Evolutionary conservation across 2,113 vertebrate genomes (phyloP).

Genomic region (Bambusicola thoracicus): DNA sequence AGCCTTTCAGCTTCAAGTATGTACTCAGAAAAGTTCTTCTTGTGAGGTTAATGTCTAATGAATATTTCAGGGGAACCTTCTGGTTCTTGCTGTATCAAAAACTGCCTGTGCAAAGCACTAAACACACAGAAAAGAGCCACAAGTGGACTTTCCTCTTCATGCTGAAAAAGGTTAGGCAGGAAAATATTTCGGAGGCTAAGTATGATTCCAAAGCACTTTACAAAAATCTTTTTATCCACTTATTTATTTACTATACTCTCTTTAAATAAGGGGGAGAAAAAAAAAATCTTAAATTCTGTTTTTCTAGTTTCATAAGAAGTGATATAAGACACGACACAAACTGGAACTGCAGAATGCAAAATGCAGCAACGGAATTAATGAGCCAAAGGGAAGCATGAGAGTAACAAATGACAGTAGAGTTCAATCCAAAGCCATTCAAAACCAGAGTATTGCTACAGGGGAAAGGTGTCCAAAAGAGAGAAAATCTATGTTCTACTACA

Average conservation of each 20-base stretch:
- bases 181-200: not conserved
- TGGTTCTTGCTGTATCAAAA: slow-evolving; percentile 23
- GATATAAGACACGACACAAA: not conserved
- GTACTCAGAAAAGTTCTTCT: not conserved
- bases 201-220: not conserved
- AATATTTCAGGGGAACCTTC: slow-evolving; percentile 20
- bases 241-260: not conserved
- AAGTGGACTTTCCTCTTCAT: not conserved
- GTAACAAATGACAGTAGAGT: not conserved
- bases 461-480: not conserved
- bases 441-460: not conserved
- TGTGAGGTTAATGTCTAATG: slow-evolving; percentile 51
- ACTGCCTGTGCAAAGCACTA: slow-evolving; percentile 5
- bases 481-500: not conserved
- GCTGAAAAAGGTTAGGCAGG: not conserved
- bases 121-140: slow-evolving; percentile 13
- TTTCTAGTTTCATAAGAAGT: not conserved
- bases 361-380: not conserved
- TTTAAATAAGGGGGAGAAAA: not conserved
- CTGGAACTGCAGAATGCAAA: not conserved
- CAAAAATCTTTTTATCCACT: not conserved
- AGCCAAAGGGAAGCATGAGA: not conserved
- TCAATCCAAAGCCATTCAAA: not conserved
- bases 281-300: not conserved
- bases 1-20: slow-evolving; percentile 33